A percentile compares a stretch with the other conserved stretches of the same genome.
These are phyloP conservation scores for Phoebastria nigripes DNA, from an alignment of 2,797 vertebrate genomes.

Conservation along the genomic window DNA sequence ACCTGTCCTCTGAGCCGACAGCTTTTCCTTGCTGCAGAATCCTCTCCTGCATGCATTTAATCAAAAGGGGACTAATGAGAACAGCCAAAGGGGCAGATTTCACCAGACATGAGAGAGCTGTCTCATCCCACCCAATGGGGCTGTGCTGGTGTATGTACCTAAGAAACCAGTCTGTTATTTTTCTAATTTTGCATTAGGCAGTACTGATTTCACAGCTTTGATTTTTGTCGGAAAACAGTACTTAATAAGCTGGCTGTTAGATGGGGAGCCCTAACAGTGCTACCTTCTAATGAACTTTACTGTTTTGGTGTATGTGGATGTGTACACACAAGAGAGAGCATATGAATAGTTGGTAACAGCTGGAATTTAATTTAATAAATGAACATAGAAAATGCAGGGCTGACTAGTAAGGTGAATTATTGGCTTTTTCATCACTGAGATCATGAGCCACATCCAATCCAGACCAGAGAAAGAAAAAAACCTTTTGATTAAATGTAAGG, in stretches of 20 bases:
- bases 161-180: background rate
- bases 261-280: background rate
- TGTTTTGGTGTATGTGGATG: background rate
- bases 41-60: background rate
- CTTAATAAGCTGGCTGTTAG: background rate
- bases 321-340: background rate
- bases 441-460: background rate
- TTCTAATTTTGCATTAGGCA: background rate
- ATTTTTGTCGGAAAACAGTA: background rate
- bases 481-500: slow-evolving; percentile 39
- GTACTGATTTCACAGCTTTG: background rate
- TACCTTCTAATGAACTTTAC: background rate
- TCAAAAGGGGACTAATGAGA: background rate
- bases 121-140: background rate
- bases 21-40: background rate
- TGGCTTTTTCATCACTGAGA: slow-evolving; percentile 28
- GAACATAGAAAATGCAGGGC: slow-evolving; percentile 8
- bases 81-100: background rate
- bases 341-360: slow-evolving; percentile 18
- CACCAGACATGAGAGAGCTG: background rate
- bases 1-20: background rate
- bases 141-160: background rate
- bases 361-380: slow-evolving; percentile 66
- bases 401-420: slow-evolving; percentile 57
- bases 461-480: slow-evolving; percentile 13